Conservation (phyloP, 2,888 invertebrate species). For the Therioaphis trifolii region DNA sequence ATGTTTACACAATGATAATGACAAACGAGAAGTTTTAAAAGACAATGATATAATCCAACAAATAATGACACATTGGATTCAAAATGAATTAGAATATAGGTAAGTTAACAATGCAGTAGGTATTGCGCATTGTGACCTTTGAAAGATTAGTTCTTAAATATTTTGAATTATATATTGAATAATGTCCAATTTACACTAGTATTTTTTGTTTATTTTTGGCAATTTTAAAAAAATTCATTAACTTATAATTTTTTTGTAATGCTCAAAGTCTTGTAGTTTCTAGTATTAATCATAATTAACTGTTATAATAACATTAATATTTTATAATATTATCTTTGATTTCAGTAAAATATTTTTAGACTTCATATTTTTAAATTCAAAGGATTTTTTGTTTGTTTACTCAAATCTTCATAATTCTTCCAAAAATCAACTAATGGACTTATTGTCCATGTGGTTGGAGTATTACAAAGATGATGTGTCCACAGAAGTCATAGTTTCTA, state of each 20-base stretch:
- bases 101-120: slow-evolving; percentile 3
- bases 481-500: slow-evolving; percentile 3
- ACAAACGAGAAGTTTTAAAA: slow-evolving; percentile 11
- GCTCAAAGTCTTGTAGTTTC: background rate
- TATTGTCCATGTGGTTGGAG: slow-evolving; percentile 38
- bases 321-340: slow-evolving; percentile 29
- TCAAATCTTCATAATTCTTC: slow-evolving; percentile 16
- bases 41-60: background rate
- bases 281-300: background rate
- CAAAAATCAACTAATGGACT: slow-evolving; percentile 18
- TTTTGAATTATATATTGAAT: too few species aligned
- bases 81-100: slow-evolving; percentile 55
- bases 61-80: slow-evolving; percentile 32
- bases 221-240: too few species aligned
- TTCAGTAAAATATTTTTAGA: slow-evolving; percentile 59
- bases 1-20: background rate
- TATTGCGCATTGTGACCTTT: too few species aligned
- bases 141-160: too few species aligned
- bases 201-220: too few species aligned
- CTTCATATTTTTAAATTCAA: slow-evolving; percentile 24
- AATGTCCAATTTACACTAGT: too few species aligned
- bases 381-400: slow-evolving; percentile 9
- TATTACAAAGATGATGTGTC: slow-evolving; percentile 23
- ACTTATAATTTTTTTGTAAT: too few species aligned
- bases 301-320: background rate